phyloP scores from a whole-genome alignment of 2,888 invertebrate species.

The Melikaiella ostensackeni region DNA sequence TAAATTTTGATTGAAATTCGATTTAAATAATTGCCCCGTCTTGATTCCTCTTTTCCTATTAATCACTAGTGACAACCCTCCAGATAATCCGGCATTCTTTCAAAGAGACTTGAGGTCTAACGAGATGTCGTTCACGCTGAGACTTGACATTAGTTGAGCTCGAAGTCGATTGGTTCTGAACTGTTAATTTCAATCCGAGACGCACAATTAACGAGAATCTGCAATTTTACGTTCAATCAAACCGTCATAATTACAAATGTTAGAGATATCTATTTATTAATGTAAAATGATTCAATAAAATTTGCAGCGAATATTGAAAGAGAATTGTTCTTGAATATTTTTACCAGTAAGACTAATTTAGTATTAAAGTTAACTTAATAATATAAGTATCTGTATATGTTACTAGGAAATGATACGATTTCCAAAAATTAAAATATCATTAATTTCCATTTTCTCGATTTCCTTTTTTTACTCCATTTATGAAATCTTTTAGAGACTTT shows the following conservation, averaged over 20 bases:
- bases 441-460: no score
- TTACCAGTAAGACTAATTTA: no score
- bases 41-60: constrained; percentile 4
- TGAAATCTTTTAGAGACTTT: no score
- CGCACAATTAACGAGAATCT: background rate
- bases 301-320: no score
- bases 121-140: constrained; percentile 30
- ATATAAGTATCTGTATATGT: no score
- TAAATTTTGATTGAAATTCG: background rate
- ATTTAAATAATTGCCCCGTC: background rate
- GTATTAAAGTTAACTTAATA: no score
- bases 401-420: no score
- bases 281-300: no score
- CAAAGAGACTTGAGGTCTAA: constrained; percentile 1
- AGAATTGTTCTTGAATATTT: no score
- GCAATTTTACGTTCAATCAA: background rate
- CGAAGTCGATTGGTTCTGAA: constrained; percentile 5
- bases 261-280: no score
- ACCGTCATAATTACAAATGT: background rate
- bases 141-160: constrained; percentile 17
- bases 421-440: no score
- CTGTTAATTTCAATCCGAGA: constrained; percentile 25
- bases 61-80: constrained; percentile 9
- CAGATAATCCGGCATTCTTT: constrained; percentile 10
- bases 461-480: no score